A percentile compares a stretch with the other conserved stretches of the same genome.
Evolutionary conservation across 2,797 vertebrate species (phyloP).

Genomic region (Phylloscopus collybita): DNA sequence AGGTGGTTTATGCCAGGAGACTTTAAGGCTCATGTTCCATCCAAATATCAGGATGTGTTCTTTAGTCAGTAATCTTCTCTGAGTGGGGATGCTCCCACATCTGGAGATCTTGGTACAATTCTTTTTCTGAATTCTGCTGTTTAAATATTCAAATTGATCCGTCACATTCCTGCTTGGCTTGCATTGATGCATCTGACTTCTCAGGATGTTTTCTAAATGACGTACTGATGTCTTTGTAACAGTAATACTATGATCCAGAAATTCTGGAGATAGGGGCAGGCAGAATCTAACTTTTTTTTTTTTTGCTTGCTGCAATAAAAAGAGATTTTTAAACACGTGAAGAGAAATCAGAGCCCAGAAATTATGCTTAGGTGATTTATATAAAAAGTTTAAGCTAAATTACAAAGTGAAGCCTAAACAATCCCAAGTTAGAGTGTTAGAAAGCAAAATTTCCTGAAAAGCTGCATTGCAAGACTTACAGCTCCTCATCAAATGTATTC

Average conservation of each 20-base stretch:
- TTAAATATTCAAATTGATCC: conserved; percentile 27
- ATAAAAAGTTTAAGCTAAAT: not conserved
- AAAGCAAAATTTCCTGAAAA: conserved; percentile 29
- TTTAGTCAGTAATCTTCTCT: not conserved
- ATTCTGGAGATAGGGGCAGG: not conserved
- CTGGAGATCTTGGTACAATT: not conserved
- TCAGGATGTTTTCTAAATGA: conserved; percentile 42
- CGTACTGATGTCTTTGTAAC: not conserved
- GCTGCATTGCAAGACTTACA: not conserved
- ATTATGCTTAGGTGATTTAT: not conserved
- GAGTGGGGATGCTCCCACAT: not conserved
- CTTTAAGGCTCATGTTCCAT: not conserved
- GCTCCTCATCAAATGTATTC: not conserved
- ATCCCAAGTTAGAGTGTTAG: not conserved
- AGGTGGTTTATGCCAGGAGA: not conserved
- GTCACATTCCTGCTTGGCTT: conserved; percentile 29
- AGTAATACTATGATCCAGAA: not conserved
- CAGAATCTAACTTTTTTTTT: not conserved
- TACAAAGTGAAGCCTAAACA: not conserved
- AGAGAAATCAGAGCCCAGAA: not conserved
- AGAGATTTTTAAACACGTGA: not conserved
- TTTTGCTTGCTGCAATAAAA: not conserved
- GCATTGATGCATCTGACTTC: not conserved
- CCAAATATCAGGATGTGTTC: not conserved
- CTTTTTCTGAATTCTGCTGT: not conserved